phyloP scores from a whole-genome alignment of 1,140 invertebrate species.

The Triops longicaudatus region DNA sequence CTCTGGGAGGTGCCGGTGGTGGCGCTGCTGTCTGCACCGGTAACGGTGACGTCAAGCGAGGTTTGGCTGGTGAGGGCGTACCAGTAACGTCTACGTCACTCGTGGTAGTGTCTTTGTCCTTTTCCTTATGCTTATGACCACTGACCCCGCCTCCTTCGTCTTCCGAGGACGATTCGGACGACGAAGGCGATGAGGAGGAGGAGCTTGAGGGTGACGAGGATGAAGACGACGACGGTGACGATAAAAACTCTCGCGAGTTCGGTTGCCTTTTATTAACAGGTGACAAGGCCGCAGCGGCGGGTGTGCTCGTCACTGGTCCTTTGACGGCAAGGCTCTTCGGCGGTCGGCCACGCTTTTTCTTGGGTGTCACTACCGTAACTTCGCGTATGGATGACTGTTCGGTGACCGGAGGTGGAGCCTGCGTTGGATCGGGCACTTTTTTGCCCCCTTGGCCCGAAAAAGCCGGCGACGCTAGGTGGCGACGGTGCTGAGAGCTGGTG shows the following conservation, averaged over 20 bases:
- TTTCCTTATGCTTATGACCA: not conserved
- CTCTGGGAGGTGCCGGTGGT: not conserved
- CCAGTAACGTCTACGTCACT: constrained; percentile 26
- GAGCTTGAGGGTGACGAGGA: constrained; percentile 19
- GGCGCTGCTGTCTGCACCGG: not conserved
- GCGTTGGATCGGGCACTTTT: not conserved
- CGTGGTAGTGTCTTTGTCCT: not conserved
- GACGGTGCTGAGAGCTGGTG: not conserved
- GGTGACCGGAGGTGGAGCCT: not conserved
- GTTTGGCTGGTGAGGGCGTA: constrained; percentile 26
- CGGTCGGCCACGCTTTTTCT: not conserved
- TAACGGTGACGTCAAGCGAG: not conserved
- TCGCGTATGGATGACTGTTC: not conserved
- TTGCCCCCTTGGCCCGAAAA: not conserved
- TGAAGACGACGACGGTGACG: not conserved
- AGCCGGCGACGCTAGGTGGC: not conserved
- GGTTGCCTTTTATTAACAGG: too few species aligned
- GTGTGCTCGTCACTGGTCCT: not conserved
- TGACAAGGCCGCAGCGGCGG: not conserved
- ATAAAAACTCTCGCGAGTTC: too few species aligned
- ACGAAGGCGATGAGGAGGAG: constrained; percentile 2
- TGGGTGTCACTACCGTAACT: too few species aligned
- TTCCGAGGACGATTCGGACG: not conserved
- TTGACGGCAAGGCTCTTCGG: not conserved
- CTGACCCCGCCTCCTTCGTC: not conserved